Evolutionary conservation across 2,888 invertebrate species (phyloP).

Genomic region (Parnassius orleans): DNA sequence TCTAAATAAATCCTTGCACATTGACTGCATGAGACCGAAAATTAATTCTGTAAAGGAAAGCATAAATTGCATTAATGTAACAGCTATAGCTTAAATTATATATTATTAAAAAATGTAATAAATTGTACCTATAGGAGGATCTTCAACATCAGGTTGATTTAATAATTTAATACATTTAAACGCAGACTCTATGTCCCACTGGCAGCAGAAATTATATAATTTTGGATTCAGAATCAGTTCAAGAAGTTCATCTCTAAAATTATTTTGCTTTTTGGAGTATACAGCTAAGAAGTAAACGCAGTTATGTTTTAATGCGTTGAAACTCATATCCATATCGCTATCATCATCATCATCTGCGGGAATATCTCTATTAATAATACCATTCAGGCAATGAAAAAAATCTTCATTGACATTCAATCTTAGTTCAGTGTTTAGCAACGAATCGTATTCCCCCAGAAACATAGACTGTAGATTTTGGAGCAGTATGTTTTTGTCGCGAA

Average conservation of each 20-base stretch:
- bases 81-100: too few species aligned
- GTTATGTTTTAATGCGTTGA: conserved; percentile 52
- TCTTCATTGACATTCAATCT: conserved; percentile 49
- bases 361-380: conserved; percentile 49
- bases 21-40: conserved; percentile 59
- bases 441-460: conserved; percentile 46
- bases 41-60: conserved; percentile 52
- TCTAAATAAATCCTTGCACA: conserved; percentile 64
- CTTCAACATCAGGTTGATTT: conserved; percentile 43
- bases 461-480: conserved; percentile 47
- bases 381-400: conserved; percentile 57
- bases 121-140: conserved; percentile 56
- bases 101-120: background rate
- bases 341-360: conserved; percentile 45
- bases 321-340: conserved; percentile 50
- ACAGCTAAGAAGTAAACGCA: conserved; percentile 58
- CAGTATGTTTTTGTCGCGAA: conserved; percentile 46
- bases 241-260: conserved; percentile 57
- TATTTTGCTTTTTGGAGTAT: conserved; percentile 53
- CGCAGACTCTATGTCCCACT: conserved; percentile 53
- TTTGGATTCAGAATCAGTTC: conserved; percentile 58
- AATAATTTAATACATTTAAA: conserved; percentile 57
- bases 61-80: background rate
- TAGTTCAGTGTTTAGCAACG: conserved; percentile 41
- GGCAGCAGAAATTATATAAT: conserved; percentile 53